Base-by-base conservation (phyloP, 2,113 vertebrate species). In the Furnarius figulus region DNA sequence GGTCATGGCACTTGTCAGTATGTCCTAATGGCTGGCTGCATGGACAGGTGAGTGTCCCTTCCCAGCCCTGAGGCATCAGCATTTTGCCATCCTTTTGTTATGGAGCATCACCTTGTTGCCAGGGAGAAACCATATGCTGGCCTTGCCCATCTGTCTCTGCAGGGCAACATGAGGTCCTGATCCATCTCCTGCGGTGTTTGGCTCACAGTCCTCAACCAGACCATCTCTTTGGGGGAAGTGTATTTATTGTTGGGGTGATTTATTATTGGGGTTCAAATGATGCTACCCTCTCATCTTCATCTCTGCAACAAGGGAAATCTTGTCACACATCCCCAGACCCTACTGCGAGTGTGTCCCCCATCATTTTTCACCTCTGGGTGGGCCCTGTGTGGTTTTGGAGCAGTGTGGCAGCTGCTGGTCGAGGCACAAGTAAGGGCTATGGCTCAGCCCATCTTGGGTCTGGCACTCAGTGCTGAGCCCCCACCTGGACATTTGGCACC, bases 381-480 rank as follows among this genome's bases (percentile, higher is more conserved):
- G 19, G 16, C 47, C 8, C 14, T 0, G 0, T 22, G 40, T 46
- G 40, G 8, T 55, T 74, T 75, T 21, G n/a, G 44, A 61, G 58
- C 44, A 78, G 42, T 0, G 0, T 2, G 4, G 35, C 5, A 3
- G 33, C 77, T 50, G 47, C 35, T 58, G 44, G 58, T 72, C 5
- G 2, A 59, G 75, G 53, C 44, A 46, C 2, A 6, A 58, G 33
- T 24, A 10, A n/a, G 28, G n/a, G 27, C 58, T 0, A 4, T 75
- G 58, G 42, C 58, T 82, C 62, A 49, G 66, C 30, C 46, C 9
- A 0, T 46, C 46, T 50, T 65, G 39, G 9, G 58, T 74, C 39
- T 86, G 44, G 68, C 83, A 53, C n/a, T 61, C 1, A 0, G 21
- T 0, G 0, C 39, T 4, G 5, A 79, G 39, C 27, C 40, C 37